Evolutionary conservation across 2,888 invertebrate species (phyloP).

Genomic region (Brachynemurus nebulosus): DNA sequence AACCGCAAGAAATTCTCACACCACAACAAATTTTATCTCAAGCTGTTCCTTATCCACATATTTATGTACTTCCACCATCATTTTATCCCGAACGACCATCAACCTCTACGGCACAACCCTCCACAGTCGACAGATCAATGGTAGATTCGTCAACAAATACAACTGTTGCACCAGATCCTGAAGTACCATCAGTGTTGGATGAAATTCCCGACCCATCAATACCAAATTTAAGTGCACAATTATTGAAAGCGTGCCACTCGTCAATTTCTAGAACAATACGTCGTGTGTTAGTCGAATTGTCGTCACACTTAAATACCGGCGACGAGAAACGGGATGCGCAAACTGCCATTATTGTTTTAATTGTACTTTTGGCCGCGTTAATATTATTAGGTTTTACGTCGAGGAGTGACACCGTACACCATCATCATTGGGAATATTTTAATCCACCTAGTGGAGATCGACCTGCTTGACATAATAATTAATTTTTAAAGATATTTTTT

Average conservation of each 20-base stretch:
- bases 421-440: constrained; percentile 80
- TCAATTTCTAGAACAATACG: constrained; percentile 49
- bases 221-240: constrained; percentile 53
- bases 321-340: constrained; percentile 60
- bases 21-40: not conserved
- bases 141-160: not conserved
- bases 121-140: not conserved
- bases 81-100: constrained; percentile 6
- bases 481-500: too few relatives aligned
- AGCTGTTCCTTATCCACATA: constrained; percentile 4
- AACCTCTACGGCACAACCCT: not conserved
- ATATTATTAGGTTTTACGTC: constrained; percentile 61
- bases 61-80: constrained; percentile 5
- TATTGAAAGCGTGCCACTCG: constrained; percentile 52
- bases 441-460: constrained; percentile 52
- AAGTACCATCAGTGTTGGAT: too few relatives aligned
- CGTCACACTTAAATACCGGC: constrained; percentile 42
- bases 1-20: not conserved
- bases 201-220: constrained; percentile 50
- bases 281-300: constrained; percentile 51
- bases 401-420: constrained; percentile 51
- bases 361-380: constrained; percentile 63
- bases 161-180: not conserved
- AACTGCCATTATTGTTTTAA: constrained; percentile 61
- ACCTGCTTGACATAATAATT: not conserved